Percentiles rank a stretch among this genome's conserved stretches.
phyloP scores from a whole-genome alignment of 2,797 vertebrate species.

The Geotrypetes seraphini region DNA sequence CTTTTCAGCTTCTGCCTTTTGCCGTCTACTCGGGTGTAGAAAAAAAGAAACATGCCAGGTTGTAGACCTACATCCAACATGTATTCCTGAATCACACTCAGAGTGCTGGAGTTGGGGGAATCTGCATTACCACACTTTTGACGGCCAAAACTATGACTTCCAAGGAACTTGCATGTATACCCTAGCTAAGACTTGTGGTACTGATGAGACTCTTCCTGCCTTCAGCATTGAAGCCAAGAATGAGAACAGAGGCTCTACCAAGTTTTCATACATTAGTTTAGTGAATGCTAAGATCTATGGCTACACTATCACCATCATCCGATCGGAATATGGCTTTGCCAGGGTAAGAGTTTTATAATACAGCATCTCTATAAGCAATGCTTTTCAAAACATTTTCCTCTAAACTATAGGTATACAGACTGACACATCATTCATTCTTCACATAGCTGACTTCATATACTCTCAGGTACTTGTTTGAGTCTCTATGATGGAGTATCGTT shows the following conservation, averaged over 20 bases:
- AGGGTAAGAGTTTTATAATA: constrained; percentile 50
- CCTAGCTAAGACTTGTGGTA: constrained; percentile 11
- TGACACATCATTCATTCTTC: no score
- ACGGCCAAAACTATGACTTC: constrained; percentile 41
- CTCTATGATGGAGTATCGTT: no score
- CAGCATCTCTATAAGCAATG: no score
- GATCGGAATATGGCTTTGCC: constrained; percentile 44
- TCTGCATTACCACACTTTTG: constrained; percentile 70
- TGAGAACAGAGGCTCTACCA: constrained; percentile 48
- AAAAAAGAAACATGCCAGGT: constrained; percentile 51
- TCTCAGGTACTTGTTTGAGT: no score
- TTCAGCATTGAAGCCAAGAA: constrained; percentile 64
- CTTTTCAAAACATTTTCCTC: no score
- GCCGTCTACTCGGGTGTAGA: constrained; percentile 35
- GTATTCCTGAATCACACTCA: constrained; percentile 34
- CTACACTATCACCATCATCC: constrained; percentile 44
- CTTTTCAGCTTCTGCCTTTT: constrained; percentile 31
- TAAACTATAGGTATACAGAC: no score
- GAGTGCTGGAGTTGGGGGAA: constrained; percentile 69
- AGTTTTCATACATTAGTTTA: constrained; percentile 50
- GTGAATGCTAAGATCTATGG: constrained; percentile 46
- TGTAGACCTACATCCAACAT: constrained; percentile 33
- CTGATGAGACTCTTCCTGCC: constrained; percentile 21
- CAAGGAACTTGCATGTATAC: constrained; percentile 50
- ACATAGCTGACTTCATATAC: no score